Base-by-base conservation (phyloP, 2,888 invertebrate genomes). In the Muscina levida region DNA sequence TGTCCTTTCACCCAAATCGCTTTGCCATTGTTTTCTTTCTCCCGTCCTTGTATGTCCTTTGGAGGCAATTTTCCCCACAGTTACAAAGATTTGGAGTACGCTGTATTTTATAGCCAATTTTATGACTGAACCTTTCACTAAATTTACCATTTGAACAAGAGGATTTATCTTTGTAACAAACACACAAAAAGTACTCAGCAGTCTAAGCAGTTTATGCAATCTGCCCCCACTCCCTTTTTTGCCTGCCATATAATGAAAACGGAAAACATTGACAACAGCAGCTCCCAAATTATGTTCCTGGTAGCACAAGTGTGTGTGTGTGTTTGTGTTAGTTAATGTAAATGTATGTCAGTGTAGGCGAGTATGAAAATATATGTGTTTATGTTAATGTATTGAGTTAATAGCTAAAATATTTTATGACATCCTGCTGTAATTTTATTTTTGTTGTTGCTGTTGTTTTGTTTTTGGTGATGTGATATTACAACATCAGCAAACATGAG, bases 81-180 rank as follows among this genome's bases (percentile, higher is more conserved):
- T n/a, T n/a, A n/a, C n/a, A n/a, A n/a, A n/a, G n/a, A n/a, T n/a
- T n/a, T n/a, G n/a, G n/a, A n/a, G n/a, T n/a, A n/a, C n/a, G n/a
- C n/a, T 71, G 65, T 65, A 57, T 66, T 65, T 70, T 73, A 65
- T 66, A 42, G 78, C 73, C 65, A 70, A 74, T 71, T 74, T 70
- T 73, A 78, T 57, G 66, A 48, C 74, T 42, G 24, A 26, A 31
- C 17, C 22, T 44, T 22, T 42, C 8, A 31, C 57, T 26, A 44
- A 11, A 42, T 13, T 44, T 44, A 2, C 44, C 8, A 10, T 44
- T 44, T 2, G 44, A 5, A n/a, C n/a, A 5, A 44, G 44, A 44
- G 44, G 5, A 13, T 2, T 10, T 44, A 44, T 10, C 44, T 44
- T 4, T 11, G 13, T 10, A 44, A 44, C 8, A 44, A 1, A 19